Percentiles rank a stretch among this genome's conserved stretches.
Conservation (phyloP, 2,888 invertebrate species). For the Autographa pulchrina region DNA sequence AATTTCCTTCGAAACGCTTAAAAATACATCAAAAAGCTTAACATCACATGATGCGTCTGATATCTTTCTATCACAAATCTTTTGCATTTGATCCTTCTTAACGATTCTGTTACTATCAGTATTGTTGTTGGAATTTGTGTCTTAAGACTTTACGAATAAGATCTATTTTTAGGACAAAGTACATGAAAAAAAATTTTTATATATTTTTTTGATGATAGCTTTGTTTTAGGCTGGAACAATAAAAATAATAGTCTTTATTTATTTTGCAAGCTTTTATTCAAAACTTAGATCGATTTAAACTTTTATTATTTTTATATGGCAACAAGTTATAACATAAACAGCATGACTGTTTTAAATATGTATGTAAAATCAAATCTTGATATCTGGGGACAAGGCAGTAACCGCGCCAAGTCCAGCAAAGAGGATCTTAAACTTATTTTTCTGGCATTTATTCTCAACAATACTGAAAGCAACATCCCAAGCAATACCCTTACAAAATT, state of each 20-base stretch:
- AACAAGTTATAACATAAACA: too few relatives aligned
- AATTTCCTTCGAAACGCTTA: conserved; percentile 70
- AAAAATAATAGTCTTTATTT: too few relatives aligned
- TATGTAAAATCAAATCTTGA: too few relatives aligned
- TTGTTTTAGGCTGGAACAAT: background rate
- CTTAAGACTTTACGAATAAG: background rate
- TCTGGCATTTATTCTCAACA: conserved; percentile 3
- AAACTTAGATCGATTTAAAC: too few relatives aligned
- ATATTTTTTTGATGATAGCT: background rate
- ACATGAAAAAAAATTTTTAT: too few relatives aligned
- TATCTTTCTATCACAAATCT: conserved; percentile 51
- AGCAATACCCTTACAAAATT: conserved; percentile 50
- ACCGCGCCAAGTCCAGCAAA: too few relatives aligned
- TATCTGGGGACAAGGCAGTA: too few relatives aligned
- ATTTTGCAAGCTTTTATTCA: too few relatives aligned
- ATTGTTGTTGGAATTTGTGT: conserved; percentile 26
- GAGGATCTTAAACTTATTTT: too few relatives aligned
- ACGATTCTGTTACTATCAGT: conserved; percentile 28
- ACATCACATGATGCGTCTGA: conserved; percentile 49
- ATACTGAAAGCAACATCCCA: conserved; percentile 29
- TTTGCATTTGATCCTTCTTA: conserved; percentile 19
- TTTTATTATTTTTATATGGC: too few relatives aligned
- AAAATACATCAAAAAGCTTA: conserved; percentile 75
- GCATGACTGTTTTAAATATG: too few relatives aligned
- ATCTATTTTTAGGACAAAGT: too few relatives aligned